Percentiles rank a stretch among this genome's conserved stretches.
Conservation (phyloP, 2,888 invertebrate genomes). For the Leucophenga montana region DNA sequence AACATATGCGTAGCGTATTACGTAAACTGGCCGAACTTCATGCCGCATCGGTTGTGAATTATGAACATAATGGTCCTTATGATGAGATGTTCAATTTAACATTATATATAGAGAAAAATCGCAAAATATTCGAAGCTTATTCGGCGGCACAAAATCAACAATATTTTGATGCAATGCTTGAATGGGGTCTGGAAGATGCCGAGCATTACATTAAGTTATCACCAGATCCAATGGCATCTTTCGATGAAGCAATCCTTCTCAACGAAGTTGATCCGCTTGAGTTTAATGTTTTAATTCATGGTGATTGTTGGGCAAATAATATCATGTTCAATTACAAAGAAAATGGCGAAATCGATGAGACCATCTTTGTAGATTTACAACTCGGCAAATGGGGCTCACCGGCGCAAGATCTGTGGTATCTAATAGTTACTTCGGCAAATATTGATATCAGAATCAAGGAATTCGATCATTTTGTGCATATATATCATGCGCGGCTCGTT, state of each 20-base stretch:
- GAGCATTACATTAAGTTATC: conserved; percentile 39
- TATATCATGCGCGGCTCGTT: conserved; percentile 58
- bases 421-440: conserved; percentile 56
- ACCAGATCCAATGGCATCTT: conserved; percentile 39
- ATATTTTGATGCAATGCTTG: conserved; percentile 32
- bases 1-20: conserved; percentile 53
- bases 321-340: conserved; percentile 57
- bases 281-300: conserved; percentile 57
- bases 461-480: conserved; percentile 61
- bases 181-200: conserved; percentile 39
- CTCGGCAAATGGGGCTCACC: conserved; percentile 63
- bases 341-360: conserved; percentile 47
- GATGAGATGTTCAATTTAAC: conserved; percentile 37
- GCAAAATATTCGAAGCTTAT: conserved; percentile 36
- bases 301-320: conserved; percentile 59
- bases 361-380: conserved; percentile 61
- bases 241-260: conserved; percentile 34
- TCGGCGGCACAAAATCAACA: conserved; percentile 20
- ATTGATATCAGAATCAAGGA: conserved; percentile 55
- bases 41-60: conserved; percentile 59
- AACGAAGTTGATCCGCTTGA: conserved; percentile 37
- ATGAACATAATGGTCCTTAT: conserved; percentile 51
- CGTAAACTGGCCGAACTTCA: conserved; percentile 64
- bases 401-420: conserved; percentile 60
- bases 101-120: conserved; percentile 43